Evolutionary conservation across 1,140 invertebrate species (phyloP), one percentile per base, ranked within the genome.

Genomic region (Colletes gigas): DNA sequence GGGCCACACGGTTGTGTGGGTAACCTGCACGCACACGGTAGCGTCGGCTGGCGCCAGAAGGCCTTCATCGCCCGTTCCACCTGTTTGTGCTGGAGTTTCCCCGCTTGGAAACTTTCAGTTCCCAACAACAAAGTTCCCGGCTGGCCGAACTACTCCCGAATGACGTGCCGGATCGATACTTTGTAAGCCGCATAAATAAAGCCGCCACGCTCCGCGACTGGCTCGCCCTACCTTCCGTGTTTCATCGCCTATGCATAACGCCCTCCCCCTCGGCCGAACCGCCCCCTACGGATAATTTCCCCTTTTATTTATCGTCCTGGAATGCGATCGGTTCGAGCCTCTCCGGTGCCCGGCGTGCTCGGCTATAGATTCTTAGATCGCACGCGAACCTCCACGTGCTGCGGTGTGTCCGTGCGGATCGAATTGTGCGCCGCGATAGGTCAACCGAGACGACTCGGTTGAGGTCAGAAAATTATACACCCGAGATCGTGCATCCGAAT

Each of bases 11-110:
- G 7, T 44, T 55, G 41, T 52, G 15, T 39, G n/a, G 39, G 41
- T 62, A 39, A 30, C 21, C 5, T 21, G 57, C 21, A 50, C 50
- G 10, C 50, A 12, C 59, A 52, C 39, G 47, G 62, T 55, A 74
- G 77, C 82, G 66, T 78, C 73, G 78, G 77, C 70, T 88, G 88
- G 84, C 88, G 88, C 88, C 88, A 88, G 86, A 88, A 89, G 82
- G 82, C 84, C 88, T 84, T 80, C 82, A 65, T 86, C 81, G 75
- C 83, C 77, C 83, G 81, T 88, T 83, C 88, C 89, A 90, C 89
- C 89, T 90, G 89, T 90, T 90, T 90, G 86, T 90, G 87, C 83
- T 21, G 76, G 77, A 87, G 80, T 88, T 86, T 89, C 79, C 78
- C 80, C 83, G 79, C 82, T 65, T 52, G 60, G 85, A 87, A 87